Base-by-base conservation (phyloP, 2,113 vertebrate species). In the Centropristis striata region DNA sequence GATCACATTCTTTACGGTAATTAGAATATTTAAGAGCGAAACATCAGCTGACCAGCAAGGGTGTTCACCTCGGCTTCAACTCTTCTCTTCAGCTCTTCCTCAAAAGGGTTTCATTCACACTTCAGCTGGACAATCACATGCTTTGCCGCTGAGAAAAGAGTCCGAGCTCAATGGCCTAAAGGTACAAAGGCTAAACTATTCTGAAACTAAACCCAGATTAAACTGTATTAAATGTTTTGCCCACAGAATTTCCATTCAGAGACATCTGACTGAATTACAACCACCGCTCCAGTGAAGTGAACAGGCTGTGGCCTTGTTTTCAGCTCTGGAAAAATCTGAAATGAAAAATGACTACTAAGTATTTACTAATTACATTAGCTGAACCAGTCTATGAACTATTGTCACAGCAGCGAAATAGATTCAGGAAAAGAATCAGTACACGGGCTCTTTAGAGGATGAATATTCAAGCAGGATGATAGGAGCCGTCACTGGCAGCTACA, bases 151-250 rank as follows among this genome's bases (percentile, higher is more conserved):
- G 39, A 59, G 15, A 32, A 58, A 16, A 51, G 37, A 63, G 42
- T 59, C 25, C 4, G 37, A 41, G 16, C 64, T 68, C 44, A 76
- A 15, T 73, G 68, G 50, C 27, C 70, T 25, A 5, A 46, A 71
- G 47, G 42, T 73, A 67, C 65, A 71, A 63, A 71, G 32, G 32
- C 25, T 74, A 68, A 78, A 69, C 32, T 60, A 36, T 57, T 65
- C 51, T 41, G 28, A 69, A 80, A 81, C 39, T 70, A 75, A 87
- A 79, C n/a, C 58, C 65, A 73, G 69, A 75, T 64, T 80, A 78
- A 70, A 47, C 12, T 66, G 25, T 32, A 60, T 68, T 51, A 83
- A 76, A 80, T 15, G 41, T 81, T 83, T 71, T 68, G 36, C n/a
- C 32, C 42, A 13, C n/a, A 53, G 28, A 63, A 20, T 66, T 59